A percentile compares a stretch with the other conserved stretches of the same genome.
phyloP scores from a whole-genome alignment of 2,888 invertebrate genomes.

The Thyatira batis region DNA sequence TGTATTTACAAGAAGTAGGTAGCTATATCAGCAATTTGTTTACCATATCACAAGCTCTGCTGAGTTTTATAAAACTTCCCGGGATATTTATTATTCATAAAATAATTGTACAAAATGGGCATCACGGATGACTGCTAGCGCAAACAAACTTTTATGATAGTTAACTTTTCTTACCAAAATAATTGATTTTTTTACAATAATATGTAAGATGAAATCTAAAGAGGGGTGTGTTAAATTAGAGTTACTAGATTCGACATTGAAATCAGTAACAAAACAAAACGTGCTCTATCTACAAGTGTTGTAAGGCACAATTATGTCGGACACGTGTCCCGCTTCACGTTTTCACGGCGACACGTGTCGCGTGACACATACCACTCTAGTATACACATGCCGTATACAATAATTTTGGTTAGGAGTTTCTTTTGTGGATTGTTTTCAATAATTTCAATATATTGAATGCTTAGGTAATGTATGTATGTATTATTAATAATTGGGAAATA shows the following conservation, averaged over 20 bases:
- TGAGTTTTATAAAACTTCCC: too few species aligned
- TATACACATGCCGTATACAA: neutral
- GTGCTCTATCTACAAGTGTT: neutral
- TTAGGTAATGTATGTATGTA: neutral
- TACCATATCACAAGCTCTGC: too few species aligned
- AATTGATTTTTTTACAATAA: neutral
- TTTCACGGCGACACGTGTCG: neutral
- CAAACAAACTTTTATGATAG: too few species aligned
- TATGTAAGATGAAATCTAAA: neutral
- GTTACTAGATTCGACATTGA: neutral
- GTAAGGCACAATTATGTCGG: neutral
- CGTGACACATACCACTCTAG: neutral
- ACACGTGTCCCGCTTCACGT: neutral
- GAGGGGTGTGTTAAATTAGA: neutral
- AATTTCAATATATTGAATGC: neutral
- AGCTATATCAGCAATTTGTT: too few species aligned
- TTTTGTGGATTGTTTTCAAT: neutral
- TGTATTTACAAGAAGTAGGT: too few species aligned
- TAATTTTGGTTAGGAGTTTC: neutral
- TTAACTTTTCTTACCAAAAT: too few species aligned
- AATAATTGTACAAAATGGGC: too few species aligned
- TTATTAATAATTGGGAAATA: neutral
- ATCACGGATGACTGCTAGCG: too few species aligned
- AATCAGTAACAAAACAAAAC: conserved; percentile 4
- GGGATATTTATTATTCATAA: too few species aligned